These are phyloP conservation scores for Diabrotica virgifera DNA, from an alignment of 1,140 invertebrate genomes.

Conservation along the genomic window DNA sequence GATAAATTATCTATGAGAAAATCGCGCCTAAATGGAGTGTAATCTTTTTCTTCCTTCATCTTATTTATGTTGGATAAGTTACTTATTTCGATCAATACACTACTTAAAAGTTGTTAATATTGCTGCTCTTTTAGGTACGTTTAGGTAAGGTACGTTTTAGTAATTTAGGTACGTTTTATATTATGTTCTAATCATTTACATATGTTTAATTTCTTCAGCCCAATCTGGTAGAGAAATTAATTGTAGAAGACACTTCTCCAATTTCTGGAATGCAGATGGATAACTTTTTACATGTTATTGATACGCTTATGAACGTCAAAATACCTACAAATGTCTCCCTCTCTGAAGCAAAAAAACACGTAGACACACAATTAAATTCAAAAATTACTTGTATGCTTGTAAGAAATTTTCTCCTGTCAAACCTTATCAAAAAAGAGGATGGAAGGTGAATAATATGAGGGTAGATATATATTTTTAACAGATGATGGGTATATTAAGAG, in stretches of 20 bases:
- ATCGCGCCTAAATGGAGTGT: too few relatives aligned
- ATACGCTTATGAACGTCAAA: neutral
- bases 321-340: neutral
- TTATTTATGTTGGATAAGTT: too few relatives aligned
- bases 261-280: constrained; percentile 34
- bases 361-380: neutral
- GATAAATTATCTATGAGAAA: too few relatives aligned
- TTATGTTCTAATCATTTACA: too few relatives aligned
- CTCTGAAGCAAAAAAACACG: neutral
- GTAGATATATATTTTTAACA: neutral
- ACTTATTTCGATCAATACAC: too few relatives aligned
- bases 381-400: neutral
- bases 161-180: too few relatives aligned
- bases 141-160: too few relatives aligned
- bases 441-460: neutral
- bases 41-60: too few relatives aligned
- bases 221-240: constrained; percentile 68
- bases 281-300: neutral
- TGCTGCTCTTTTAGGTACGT: too few relatives aligned
- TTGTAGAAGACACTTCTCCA: constrained; percentile 82
- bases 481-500: neutral
- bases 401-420: neutral
- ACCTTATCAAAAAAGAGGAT: neutral
- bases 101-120: too few relatives aligned
- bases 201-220: constrained; percentile 56